Evolutionary conservation across 1,140 invertebrate species (phyloP), one percentile per base, ranked within the genome.

Genomic region (Camponotus floridanus): DNA sequence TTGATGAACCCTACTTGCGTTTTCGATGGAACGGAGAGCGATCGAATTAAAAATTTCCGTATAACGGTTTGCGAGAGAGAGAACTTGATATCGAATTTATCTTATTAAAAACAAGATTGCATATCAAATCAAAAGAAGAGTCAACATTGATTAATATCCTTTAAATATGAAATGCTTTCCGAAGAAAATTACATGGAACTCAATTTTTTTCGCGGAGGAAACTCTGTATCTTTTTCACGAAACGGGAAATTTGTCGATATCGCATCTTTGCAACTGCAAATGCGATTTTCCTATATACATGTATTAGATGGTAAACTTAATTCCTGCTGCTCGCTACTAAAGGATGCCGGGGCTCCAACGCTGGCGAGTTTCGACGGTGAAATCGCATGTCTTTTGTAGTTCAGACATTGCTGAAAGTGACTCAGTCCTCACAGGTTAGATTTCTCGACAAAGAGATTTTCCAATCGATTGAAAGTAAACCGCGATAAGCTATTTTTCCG

Each of bases 51-150:
- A 76, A 59, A 21, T 74, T 18, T 18, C 5, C n/a, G 36, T 6
- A 51, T 9, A 36, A 76, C 36, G 11, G 21, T 26, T 42, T 8
- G 57, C 4, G 13, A 59, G 26, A 26, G 26, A 26, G 57, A 61
- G 36, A 76, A 26, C 26, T 61, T 61, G 6, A 76, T 76, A 61
- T 76, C 61, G 13, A 76, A 42, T 61, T 76, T 61, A 61, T 39
- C 26, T 51, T 61, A 8, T 61, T 39, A 76, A 42, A 61, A 76
- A 4, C 51, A 9, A 21, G n/a, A 39, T n/a, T 36, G 18, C 31
- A 21, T 11, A 6, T 59, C 57, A 39, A 76, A 59, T 31, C 11
- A 61, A 61, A 7, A 39, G 26, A 31, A 15, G 5, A 21, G 9
- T 21, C 31, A 55, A 51, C 55, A 59, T 59, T n/a, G 18, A 73